phyloP scores from a whole-genome alignment of 2,113 vertebrate genomes.

The Melanotaenia duboulayi region DNA sequence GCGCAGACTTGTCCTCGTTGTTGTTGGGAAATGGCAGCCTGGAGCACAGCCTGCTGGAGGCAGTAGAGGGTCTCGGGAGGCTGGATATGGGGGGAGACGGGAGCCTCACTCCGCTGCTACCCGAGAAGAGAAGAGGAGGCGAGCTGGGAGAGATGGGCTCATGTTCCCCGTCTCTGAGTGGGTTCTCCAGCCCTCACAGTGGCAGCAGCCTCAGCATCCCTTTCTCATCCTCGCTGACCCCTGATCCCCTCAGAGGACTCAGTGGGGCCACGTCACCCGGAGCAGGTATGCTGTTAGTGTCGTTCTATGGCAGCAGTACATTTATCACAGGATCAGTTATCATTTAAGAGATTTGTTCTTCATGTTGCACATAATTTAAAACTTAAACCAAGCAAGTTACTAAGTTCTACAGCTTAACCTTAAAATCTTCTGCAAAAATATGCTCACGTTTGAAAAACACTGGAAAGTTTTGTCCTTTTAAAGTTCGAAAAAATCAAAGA shows the following conservation, averaged over 20 bases:
- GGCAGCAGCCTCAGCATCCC: slow-evolving; percentile 89
- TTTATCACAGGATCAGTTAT: no score
- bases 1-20: slow-evolving; percentile 66
- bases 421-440: not conserved
- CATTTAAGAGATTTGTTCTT: no score
- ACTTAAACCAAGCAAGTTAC: no score
- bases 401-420: no score
- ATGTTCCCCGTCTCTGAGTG: slow-evolving; percentile 85
- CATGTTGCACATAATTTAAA: no score
- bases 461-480: no score
- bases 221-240: slow-evolving; percentile 86
- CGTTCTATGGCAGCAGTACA: no score
- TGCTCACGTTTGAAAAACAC: no score
- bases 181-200: slow-evolving; percentile 89
- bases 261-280: slow-evolving; percentile 71
- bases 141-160: slow-evolving; percentile 85
- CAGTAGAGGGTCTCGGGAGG: slow-evolving; percentile 77
- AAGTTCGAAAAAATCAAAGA: no score
- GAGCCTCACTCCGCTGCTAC: slow-evolving; percentile 86
- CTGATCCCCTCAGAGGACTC: slow-evolving; percentile 82
- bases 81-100: slow-evolving; percentile 73
- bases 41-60: slow-evolving; percentile 82
- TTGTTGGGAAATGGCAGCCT: slow-evolving; percentile 78
- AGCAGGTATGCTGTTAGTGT: slow-evolving; percentile 79
- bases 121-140: slow-evolving; percentile 88